Conservation (phyloP, 2,888 invertebrate species). For the Drosophila helvetica region DNA sequence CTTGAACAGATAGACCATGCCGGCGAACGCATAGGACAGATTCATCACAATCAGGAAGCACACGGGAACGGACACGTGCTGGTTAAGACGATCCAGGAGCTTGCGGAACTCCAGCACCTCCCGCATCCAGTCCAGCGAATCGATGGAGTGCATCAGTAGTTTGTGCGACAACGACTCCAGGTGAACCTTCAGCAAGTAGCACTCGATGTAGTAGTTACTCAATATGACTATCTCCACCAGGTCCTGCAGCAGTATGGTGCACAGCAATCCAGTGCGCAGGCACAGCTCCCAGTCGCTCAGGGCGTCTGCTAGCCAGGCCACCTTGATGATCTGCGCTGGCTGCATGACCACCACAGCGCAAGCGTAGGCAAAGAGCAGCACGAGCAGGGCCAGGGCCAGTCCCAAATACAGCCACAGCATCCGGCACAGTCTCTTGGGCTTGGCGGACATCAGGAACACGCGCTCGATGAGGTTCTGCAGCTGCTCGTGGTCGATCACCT, state of each 20-base stretch:
- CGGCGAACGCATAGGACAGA: constrained; percentile 89
- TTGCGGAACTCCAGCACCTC: constrained; percentile 92
- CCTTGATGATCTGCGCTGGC: constrained; percentile 69
- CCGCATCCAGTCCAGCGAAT: constrained; percentile 91
- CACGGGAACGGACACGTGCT: constrained; percentile 90
- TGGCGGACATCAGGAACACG: constrained; percentile 89
- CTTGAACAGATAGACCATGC: constrained; percentile 88
- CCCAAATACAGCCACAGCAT: constrained; percentile 90
- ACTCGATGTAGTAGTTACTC: constrained; percentile 92
- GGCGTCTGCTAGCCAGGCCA: constrained; percentile 65
- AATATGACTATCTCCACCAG: constrained; percentile 92
- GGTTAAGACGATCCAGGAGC: constrained; percentile 90
- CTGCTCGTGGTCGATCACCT: constrained; percentile 92
- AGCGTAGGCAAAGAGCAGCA: constrained; percentile 87
- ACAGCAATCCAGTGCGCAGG: constrained; percentile 85
- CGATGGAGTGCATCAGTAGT: constrained; percentile 89
- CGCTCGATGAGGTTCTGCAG: constrained; percentile 92
- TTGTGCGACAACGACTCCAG: constrained; percentile 89
- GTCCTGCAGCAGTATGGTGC: constrained; percentile 90
- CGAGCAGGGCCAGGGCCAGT: constrained; percentile 89
- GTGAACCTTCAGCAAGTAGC: constrained; percentile 90
- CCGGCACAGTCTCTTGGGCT: constrained; percentile 88
- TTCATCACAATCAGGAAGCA: constrained; percentile 91
- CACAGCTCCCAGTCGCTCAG: constrained; percentile 66
- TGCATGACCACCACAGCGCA: constrained; percentile 83